Conservation (phyloP, 2,888 invertebrate genomes). For the Alviniconcha strummeri region DNA sequence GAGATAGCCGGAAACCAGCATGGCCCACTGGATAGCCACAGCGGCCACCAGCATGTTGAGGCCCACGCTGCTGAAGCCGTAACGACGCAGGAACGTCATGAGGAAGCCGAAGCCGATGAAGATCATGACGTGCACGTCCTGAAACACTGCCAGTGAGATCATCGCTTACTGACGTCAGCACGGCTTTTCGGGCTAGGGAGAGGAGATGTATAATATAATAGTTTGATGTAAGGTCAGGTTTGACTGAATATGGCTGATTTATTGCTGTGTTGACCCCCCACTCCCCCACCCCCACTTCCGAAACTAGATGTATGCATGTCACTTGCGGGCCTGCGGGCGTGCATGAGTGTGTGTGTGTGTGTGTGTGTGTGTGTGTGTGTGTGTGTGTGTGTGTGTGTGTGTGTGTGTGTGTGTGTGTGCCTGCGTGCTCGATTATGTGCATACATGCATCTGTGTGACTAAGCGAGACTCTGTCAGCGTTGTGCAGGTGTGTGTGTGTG, state of each 20-base stretch:
- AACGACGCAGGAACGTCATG: constrained; percentile 94
- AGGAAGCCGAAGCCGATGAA: constrained; percentile 96
- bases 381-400: too few species aligned
- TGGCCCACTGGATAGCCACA: constrained; percentile 89
- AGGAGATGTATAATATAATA: too few species aligned
- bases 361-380: too few species aligned
- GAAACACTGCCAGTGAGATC: constrained; percentile 71
- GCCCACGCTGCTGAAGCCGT: constrained; percentile 92
- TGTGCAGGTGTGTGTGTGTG: background rate
- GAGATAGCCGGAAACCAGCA: constrained; percentile 82
- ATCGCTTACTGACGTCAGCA: background rate
- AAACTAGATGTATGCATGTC: too few species aligned
- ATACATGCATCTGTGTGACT: background rate
- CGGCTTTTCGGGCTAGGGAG: background rate
- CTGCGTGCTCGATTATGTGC: background rate
- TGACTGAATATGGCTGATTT: too few species aligned
- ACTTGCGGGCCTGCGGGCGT: too few species aligned
- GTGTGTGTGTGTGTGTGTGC: background rate
- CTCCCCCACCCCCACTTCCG: too few species aligned
- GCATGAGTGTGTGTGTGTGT: too few species aligned
- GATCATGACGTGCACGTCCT: constrained; percentile 94
- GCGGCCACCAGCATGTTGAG: constrained; percentile 91
- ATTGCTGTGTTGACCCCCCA: too few species aligned
- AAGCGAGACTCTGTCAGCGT: background rate
- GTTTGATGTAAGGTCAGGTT: too few species aligned